A percentile compares a stretch with the other conserved stretches of the same genome.
Conservation (phyloP, 2,888 invertebrate species). For the Drosophila subsilvestris region DNA sequence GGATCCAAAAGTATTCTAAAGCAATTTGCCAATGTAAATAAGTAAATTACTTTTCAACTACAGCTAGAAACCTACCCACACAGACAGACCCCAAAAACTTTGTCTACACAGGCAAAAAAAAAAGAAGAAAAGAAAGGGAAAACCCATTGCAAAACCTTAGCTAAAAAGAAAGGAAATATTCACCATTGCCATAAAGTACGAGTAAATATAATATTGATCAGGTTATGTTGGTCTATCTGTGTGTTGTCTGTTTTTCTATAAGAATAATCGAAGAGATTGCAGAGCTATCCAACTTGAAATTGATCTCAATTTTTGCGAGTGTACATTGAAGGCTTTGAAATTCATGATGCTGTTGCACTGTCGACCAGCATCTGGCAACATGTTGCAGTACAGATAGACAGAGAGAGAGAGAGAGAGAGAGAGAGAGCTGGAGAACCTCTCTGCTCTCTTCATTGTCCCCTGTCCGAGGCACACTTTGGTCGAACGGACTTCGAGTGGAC, state of each 20-base stretch:
- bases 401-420: too few relatives aligned
- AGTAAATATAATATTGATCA: too few relatives aligned
- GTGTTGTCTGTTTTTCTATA: neutral
- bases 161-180: neutral
- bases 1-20: conserved; percentile 26
- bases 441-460: conserved; percentile 4
- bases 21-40: conserved; percentile 71
- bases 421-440: neutral
- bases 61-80: conserved; percentile 30
- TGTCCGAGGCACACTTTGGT: conserved; percentile 17
- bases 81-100: conserved; percentile 43
- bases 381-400: conserved; percentile 22
- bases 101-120: conserved; percentile 8
- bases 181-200: neutral
- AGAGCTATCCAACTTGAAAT: neutral
- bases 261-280: neutral
- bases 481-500: conserved; percentile 32
- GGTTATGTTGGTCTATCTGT: neutral
- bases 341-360: conserved; percentile 21
- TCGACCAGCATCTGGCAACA: conserved; percentile 14
- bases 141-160: neutral
- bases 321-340: conserved; percentile 35
- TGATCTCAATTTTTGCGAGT: neutral
- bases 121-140: neutral
- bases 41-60: conserved; percentile 60